Base-by-base conservation (phyloP, 2,113 vertebrate genomes). In the Phainopepla nitens region DNA sequence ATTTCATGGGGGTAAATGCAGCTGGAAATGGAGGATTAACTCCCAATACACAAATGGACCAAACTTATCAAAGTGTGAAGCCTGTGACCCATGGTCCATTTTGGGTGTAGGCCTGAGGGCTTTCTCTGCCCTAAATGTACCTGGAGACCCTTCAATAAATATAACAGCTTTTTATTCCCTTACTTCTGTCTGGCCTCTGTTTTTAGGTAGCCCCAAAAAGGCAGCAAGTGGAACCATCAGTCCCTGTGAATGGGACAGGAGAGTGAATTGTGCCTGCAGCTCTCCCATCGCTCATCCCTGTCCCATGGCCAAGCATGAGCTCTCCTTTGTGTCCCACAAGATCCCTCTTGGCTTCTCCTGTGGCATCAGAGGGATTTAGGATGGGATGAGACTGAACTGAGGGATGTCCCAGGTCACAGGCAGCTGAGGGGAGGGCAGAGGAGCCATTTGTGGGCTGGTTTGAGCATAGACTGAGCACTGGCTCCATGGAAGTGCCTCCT, bases 51-150 rank as follows among this genome's bases (percentile, higher is more conserved):
- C 54, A 31, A 77, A 77, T 39, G 44, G 22, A 2, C 21, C 56
- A 15, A 39, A 61, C 12, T 49, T 4, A 20, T 16, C 0, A 5
- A 60, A 61, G 45, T 20, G 45, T 50, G 28, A 20, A 49, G 41
- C 9, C 28, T 2, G 3, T 24, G 73, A 20, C 4, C 35, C 10
- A 1, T 19, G 22, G 6, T 3, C 10, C 45, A n/a, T 16, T 62
- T 51, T 42, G 58, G 75, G 58, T 16, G 73, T 1, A 76, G n/a
- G 11, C n/a, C 56, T n/a, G 39, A 44, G 56, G 36, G 27, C 11
- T 78, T 78, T 13, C 14, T 11, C 47, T 64, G 75, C 47, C 58
- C 31, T 5, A 2, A n/a, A 18, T 64, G 75, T 1, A 17, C 31
- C 47, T 62, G 36, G 33, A 22, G 42, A 15, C 25, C 25, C n/a